Percentiles rank a stretch among this genome's conserved stretches.
phyloP scores from a whole-genome alignment of 2,113 vertebrate genomes.

The Balaeniceps rex region DNA sequence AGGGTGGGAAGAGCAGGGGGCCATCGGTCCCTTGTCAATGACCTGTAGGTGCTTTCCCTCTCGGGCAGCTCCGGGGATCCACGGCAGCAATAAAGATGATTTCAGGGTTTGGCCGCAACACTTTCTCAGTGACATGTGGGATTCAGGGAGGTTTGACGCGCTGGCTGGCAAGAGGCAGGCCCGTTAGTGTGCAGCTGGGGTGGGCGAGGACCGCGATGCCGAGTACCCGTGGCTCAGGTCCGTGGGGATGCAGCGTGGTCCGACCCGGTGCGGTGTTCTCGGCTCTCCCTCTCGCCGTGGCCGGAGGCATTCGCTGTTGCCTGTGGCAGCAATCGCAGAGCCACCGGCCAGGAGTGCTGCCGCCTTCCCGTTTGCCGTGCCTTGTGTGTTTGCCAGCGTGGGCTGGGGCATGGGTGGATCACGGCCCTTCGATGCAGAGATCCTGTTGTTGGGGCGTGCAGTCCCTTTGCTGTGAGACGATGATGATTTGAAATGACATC shows the following conservation, averaged over 20 bases:
- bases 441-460: not conserved
- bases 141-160: not conserved
- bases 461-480: not conserved
- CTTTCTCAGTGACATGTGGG: not conserved
- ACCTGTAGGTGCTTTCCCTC: not conserved
- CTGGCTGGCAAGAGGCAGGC: not conserved
- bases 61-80: not conserved
- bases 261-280: not conserved
- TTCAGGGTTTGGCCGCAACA: not conserved
- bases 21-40: not conserved
- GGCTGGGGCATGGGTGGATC: not conserved
- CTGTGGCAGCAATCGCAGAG: not conserved
- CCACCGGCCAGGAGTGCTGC: not conserved
- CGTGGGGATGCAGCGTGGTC: fast-evolving
- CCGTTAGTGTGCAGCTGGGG: not conserved
- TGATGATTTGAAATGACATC: not conserved
- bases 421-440: not conserved
- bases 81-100: not conserved
- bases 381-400: fast-evolving
- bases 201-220: not conserved
- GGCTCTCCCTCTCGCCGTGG: not conserved
- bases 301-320: too few species aligned
- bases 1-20: not conserved
- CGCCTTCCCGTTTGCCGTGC: too few species aligned
- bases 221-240: not conserved